A percentile compares a stretch with the other conserved stretches of the same genome.
These are phyloP conservation scores for Meloidogyne chitwoodi DNA, from an alignment of 1,140 invertebrate species.

Conservation along the genomic window DNA sequence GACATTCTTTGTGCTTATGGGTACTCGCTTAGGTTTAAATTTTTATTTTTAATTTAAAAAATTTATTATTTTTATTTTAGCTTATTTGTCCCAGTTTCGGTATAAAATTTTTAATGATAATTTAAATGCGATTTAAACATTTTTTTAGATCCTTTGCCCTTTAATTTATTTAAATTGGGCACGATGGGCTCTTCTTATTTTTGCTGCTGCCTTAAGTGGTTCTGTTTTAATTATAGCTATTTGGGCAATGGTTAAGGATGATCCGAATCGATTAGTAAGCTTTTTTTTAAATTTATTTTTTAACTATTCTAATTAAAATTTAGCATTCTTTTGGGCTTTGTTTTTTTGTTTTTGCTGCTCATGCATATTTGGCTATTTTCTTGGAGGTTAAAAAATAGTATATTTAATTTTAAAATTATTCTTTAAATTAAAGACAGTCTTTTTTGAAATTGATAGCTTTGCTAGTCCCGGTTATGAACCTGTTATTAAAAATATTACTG, in stretches of 20 bases:
- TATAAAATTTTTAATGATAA: too few relatives aligned
- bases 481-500: background rate
- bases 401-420: background rate
- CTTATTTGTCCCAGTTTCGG: constrained; percentile 10
- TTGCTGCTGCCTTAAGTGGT: constrained; percentile 72
- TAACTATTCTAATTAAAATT: background rate
- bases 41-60: constrained; percentile 60
- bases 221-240: constrained; percentile 78
- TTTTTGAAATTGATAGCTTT: constrained; percentile 1
- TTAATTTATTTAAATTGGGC: constrained; percentile 76
- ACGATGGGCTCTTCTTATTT: constrained; percentile 78
- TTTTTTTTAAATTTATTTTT: background rate
- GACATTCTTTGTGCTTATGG: constrained; percentile 84
- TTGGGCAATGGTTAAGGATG: constrained; percentile 71
- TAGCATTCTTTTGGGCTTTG: constrained; percentile 36
- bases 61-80: background rate
- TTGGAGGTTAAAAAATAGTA: constrained; percentile 30
- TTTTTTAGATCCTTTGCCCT: constrained; percentile 74
- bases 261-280: constrained; percentile 55
- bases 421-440: constrained; percentile 14
- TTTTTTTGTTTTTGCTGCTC: constrained; percentile 31
- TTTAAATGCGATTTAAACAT: too few relatives aligned
- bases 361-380: constrained; percentile 32
- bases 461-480: background rate
- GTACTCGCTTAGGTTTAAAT: constrained; percentile 85